Base-by-base conservation (phyloP, 2,797 vertebrate species). In the Intellagama lesueurii region DNA sequence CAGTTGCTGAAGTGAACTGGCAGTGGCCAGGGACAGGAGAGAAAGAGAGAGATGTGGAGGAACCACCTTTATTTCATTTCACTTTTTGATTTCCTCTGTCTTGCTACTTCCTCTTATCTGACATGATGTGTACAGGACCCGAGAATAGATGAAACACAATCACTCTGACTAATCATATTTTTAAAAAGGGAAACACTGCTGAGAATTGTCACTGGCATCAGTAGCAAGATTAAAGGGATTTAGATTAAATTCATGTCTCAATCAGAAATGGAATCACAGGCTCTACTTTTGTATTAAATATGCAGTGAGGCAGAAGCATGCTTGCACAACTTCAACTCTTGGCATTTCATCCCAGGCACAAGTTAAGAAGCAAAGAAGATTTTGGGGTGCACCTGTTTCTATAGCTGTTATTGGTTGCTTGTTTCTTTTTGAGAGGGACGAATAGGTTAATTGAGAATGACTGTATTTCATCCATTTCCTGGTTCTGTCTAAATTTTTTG, bases 151-250 rank as follows among this genome's bases (percentile, higher is more conserved):
- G 44, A 87, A 85, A 84, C 35, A 75, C 78, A 4, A 19, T 49
- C 6, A 87, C 40, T 7, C 66, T 35, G 81, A 56, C n/a, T 86
- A 7, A 6, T 11, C 52, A 56, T 52, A 60, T 80, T 28, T 49
- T 77, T 79, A 14, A 52, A 52, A 60, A 52, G 30, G 85, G 72
- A 90, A 91, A 82, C 72, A 1, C 86, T 72, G 0, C 9, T 75
- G 81, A 87, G 77, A 94, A 92, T 70, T 1, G 1, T 11, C 87
- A 80, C 44, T 88, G 77, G 0, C 40, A 72, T 66, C 88, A 64
- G 44, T 44, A 26, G 75, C 24, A 90, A 90, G 94, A 93, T 92
- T 94, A 93, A 91, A 86, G 87, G 72, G 90, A 90, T 92, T 83
- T 90, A 90, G 73, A 88, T 60, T 86, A 35, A 56, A 83, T 88